Base-by-base conservation (phyloP, 2,888 invertebrate genomes). In the Drosophila conformis region DNA sequence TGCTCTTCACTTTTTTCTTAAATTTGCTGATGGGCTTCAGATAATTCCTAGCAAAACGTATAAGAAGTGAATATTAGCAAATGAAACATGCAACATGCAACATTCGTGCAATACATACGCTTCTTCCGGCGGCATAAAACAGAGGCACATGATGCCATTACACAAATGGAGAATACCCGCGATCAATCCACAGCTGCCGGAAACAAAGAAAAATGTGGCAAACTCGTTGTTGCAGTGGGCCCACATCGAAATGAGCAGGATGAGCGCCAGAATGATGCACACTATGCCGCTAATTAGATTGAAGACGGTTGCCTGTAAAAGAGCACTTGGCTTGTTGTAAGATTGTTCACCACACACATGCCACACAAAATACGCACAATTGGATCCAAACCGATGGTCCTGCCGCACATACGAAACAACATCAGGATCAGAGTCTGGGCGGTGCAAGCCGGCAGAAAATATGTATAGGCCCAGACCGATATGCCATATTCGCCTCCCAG, bases 311-410 rank as follows among this genome's bases (percentile, higher is more conserved):
- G 90, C 78, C 87, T 87, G 57, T 11, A 52, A 67, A 46, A 68
- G 11, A 25, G 33, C 15, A 56, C 18, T 25, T 18, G 31, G 13
- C n/a, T 27, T 25, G 21, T 46, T 49, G 46, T 53, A 18, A 54
- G 31, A 40, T 7, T 15, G 13, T 18, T 18, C 35, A 8, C 6
- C 10, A 8, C 25, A 42, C 4, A n/a, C 35, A 5, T 5, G 8
- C 21, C 2, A 13, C 18, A 11, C 10, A 33, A 10, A 53, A 42
- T 57, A 85, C 85, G 54, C 62, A 87, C 87, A 76, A 83, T 83
- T 40, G 87, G 87, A 80, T 87, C 87, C 53, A 89, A 61, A 15
- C 87, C 87, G 15, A 82, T 73, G 10, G 88, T 87, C 40, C 48
- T 21, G 35, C 59, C 80, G 42, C 54, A 76, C 0, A 73, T 7